Evolutionary conservation across 2,113 vertebrate species (phyloP), one percentile per base, ranked within the genome.

Genomic region (Cinclus cinclus): DNA sequence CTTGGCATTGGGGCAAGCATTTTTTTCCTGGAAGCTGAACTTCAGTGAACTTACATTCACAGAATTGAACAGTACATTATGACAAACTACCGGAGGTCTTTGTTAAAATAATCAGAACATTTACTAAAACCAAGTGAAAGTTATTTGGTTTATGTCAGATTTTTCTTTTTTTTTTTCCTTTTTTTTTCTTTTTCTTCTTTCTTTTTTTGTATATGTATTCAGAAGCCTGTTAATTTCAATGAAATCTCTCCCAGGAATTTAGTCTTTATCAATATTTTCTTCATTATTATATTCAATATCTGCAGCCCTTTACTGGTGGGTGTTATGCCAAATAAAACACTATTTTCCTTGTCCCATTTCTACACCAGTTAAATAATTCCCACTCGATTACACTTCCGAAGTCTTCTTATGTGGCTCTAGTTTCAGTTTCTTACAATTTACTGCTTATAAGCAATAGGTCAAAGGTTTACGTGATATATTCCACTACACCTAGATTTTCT

Each of bases 381-480:
- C 14, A 46, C 30, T 78, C 74, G 52, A 42, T 94, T 94, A 91
- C 92, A 91, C 87, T 86, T 96, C 78, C 55, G n/a, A 90, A 83
- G 25, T 16, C 58, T 70, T 71, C 91, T 83, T 89, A 83, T 50
- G 60, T 73, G 65, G 41, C 18, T 37, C 27, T 53, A 50, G 58
- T 74, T 94, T 89, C 90, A 75, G 67, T 95, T 93, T 87, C 78
- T 79, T 83, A 62, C 49, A 94, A 94, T 91, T 94, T 95, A 95
- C 67, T 88, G 84, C 87, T 87, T 89, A 80, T 92, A 89, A 92
- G 85, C 76, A 90, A 65, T 70, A 46, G 88, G 92, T 89, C 91
- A 92, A 89, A 95, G 95, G 89, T 87, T 95, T 97, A 91, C 2
- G 1, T 64, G 92, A 79, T 95, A 64, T 81, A 85, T 90, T 93